phyloP scores from a whole-genome alignment of 1,140 invertebrate species.

The Drosophila pseudoananassae region DNA sequence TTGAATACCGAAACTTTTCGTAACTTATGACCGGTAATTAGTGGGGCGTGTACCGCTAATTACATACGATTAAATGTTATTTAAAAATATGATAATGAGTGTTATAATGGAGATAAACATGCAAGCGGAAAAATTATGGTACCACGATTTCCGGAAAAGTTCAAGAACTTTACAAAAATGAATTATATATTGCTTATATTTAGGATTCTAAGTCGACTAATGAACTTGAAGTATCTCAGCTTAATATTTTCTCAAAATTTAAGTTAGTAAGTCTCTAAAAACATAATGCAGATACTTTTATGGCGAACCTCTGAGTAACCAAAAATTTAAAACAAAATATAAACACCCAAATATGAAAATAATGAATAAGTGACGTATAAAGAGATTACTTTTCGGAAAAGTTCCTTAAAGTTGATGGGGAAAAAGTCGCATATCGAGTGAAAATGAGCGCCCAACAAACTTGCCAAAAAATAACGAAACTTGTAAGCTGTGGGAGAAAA shows the following conservation, averaged over 20 bases:
- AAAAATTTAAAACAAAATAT: not conserved
- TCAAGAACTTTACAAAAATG: too few species aligned
- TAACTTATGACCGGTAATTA: not conserved
- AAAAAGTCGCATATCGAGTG: not conserved
- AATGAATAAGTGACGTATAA: slow-evolving; percentile 9
- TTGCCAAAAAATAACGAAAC: slow-evolving; percentile 3
- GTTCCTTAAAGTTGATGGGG: not conserved
- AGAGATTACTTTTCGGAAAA: not conserved
- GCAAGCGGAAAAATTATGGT: not conserved
- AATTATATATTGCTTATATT: too few species aligned
- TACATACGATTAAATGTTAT: slow-evolving; percentile 1
- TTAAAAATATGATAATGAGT: not conserved
- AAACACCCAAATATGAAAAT: not conserved
- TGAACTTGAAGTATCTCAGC: too few species aligned
- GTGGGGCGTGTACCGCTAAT: not conserved
- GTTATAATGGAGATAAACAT: not conserved
- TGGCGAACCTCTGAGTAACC: not conserved
- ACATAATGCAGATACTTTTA: not conserved
- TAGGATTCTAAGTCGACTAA: too few species aligned
- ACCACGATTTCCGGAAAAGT: not conserved
- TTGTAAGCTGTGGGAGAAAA: slow-evolving; percentile 23
- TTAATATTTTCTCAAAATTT: too few species aligned
- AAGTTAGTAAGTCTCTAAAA: too few species aligned
- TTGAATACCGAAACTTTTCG: not conserved
- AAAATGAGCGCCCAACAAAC: slow-evolving; percentile 2